These are phyloP conservation scores for Monochamus alternatus DNA, from an alignment of 2,888 invertebrate species.

Conservation along the genomic window DNA sequence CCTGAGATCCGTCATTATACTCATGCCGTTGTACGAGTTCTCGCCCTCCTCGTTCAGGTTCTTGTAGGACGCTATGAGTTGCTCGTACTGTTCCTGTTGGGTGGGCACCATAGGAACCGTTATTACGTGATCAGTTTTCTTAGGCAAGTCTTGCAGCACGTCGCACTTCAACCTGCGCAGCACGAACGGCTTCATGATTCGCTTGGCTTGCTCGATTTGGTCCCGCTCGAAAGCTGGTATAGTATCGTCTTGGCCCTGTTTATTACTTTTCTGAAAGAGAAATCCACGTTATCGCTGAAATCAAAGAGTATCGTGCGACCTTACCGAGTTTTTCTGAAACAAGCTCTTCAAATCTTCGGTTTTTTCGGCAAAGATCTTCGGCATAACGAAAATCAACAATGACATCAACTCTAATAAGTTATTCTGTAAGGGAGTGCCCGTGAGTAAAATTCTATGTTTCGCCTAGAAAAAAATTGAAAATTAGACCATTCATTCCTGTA, in stretches of 20 bases:
- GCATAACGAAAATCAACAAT: constrained; percentile 96
- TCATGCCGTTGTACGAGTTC: constrained; percentile 75
- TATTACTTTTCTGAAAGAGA: constrained; percentile 52
- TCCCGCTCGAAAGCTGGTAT: constrained; percentile 89
- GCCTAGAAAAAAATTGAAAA: constrained; percentile 74
- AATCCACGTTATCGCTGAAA: not conserved
- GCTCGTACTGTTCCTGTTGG: constrained; percentile 84
- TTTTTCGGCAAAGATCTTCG: constrained; percentile 92
- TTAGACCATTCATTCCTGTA: constrained; percentile 19
- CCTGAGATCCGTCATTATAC: constrained; percentile 94
- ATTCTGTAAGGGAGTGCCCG: constrained; percentile 97
- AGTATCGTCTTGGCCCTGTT: constrained; percentile 72
- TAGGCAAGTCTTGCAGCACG: constrained; percentile 88
- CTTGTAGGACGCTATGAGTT: constrained; percentile 80
- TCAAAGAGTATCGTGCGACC: constrained; percentile 52
- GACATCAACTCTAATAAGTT: constrained; percentile 97
- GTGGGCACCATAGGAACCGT: constrained; percentile 79
- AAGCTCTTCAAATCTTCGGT: constrained; percentile 89
- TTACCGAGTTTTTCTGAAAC: constrained; percentile 84
- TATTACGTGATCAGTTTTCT: constrained; percentile 83
- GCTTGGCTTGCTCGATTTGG: constrained; percentile 93
- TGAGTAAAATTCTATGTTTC: constrained; percentile 88
- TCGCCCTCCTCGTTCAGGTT: constrained; percentile 70
- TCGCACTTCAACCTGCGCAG: constrained; percentile 90
- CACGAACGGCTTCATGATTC: constrained; percentile 97